Evolutionary conservation across 2,797 vertebrate species (phyloP).

Genomic region (Emydoidea blandingii): DNA sequence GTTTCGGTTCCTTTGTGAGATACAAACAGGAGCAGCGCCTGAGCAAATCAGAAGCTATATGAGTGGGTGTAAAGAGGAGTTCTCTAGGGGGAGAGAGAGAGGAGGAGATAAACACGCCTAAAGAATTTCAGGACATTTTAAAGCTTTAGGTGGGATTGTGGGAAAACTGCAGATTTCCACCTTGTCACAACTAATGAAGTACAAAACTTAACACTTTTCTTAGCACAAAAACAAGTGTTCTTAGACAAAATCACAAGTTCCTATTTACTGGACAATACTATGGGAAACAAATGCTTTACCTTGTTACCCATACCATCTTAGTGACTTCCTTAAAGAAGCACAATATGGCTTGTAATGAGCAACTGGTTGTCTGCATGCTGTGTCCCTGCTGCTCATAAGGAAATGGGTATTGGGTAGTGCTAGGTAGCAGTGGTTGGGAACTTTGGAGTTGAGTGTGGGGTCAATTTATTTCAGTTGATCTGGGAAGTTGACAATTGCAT

Average conservation of each 20-base stretch:
- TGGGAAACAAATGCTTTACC: not conserved
- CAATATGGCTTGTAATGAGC: not conserved
- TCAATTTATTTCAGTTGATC: not conserved
- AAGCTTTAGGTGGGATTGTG: not conserved
- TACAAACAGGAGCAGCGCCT: rapidly evolving
- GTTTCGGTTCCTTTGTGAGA: not conserved
- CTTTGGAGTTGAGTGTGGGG: not conserved
- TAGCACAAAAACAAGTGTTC: not conserved
- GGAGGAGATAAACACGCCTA: not conserved
- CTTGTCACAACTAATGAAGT: not conserved
- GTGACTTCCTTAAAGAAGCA: not conserved
- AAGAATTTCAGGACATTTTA: not conserved
- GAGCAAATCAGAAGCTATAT: not conserved
- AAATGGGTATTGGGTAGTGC: not conserved
- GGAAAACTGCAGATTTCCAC: not conserved
- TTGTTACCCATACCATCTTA: not conserved
- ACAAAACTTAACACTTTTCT: not conserved
- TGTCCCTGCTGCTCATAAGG: not conserved
- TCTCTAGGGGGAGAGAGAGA: not conserved
- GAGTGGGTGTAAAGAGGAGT: not conserved
- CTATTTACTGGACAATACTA: not conserved
- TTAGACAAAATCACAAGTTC: not conserved
- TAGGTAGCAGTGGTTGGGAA: not conserved
- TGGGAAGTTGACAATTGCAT: not conserved
- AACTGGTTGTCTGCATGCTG: not conserved